Percentiles rank a stretch among this genome's conserved stretches.
Conservation (phyloP, 2,113 vertebrate genomes). For the Narcine bancroftii region DNA sequence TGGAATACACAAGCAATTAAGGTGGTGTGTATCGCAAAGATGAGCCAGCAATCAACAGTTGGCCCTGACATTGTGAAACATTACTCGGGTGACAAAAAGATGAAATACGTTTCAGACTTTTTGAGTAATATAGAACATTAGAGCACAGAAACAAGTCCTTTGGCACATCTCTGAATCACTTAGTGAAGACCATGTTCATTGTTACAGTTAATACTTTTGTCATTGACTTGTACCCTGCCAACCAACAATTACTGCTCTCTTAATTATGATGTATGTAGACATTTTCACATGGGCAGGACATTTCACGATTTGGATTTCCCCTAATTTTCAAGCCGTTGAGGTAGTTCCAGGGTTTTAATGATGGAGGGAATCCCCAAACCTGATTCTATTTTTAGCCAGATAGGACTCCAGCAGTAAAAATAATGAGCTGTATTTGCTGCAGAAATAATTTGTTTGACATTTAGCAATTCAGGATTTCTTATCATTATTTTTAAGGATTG, state of each 20-base stretch:
- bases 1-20: constrained; percentile 7
- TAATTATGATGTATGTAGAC: not conserved
- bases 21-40: not conserved
- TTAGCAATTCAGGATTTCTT: not conserved
- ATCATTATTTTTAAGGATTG: not conserved
- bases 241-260: not conserved
- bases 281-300: not conserved
- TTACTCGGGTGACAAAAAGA: not conserved
- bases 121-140: too few species aligned
- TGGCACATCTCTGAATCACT: too few species aligned
- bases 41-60: not conserved
- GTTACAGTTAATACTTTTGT: not conserved
- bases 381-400: not conserved
- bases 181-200: not conserved
- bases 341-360: not conserved
- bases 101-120: not conserved
- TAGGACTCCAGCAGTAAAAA: not conserved
- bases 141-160: too few species aligned
- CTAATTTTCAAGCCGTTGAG: not conserved
- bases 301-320: not conserved
- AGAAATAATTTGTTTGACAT: constrained; percentile 3
- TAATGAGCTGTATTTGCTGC: not conserved
- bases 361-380: constrained; percentile 1
- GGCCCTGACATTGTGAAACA: too few species aligned
- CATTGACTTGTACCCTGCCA: not conserved